phyloP scores from a whole-genome alignment of 1,140 invertebrate genomes.

The Neodiprion virginianus region DNA sequence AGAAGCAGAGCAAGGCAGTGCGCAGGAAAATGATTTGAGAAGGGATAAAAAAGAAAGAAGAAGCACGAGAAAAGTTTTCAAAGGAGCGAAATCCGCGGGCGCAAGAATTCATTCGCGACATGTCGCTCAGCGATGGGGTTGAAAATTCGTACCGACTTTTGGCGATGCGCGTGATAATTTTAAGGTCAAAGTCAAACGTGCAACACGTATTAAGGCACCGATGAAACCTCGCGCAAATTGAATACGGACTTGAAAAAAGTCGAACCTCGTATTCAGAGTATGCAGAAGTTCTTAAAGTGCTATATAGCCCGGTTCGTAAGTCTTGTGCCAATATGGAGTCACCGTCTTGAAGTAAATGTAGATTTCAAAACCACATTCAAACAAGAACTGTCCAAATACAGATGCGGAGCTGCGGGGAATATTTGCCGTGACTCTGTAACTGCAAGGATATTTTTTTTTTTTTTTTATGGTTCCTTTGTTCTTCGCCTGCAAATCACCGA shows the following conservation, averaged over 20 bases:
- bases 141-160: too few relatives aligned
- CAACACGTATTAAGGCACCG: not conserved
- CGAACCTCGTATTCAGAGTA: not conserved
- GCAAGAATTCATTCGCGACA: too few relatives aligned
- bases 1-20: not conserved
- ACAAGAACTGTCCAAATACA: conserved; percentile 59
- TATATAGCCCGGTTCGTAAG: conserved; percentile 35
- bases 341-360: conserved; percentile 58
- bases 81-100: too few relatives aligned
- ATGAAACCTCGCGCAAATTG: not conserved
- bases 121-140: too few relatives aligned
- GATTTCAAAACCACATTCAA: conserved; percentile 59
- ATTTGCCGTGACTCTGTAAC: conserved; percentile 40
- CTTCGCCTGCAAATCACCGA: not conserved
- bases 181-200: too few relatives aligned
- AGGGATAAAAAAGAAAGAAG: too few relatives aligned
- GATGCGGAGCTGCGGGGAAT: conserved; percentile 45
- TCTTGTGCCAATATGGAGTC: conserved; percentile 45
- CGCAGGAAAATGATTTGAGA: too few relatives aligned
- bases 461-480: not conserved
- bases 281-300: conserved; percentile 10
- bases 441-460: not conserved
- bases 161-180: too few relatives aligned
- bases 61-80: too few relatives aligned
- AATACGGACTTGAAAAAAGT: not conserved